Percentiles rank a stretch among this genome's conserved stretches.
phyloP scores from a whole-genome alignment of 2,888 invertebrate species.

The Elegia similella region DNA sequence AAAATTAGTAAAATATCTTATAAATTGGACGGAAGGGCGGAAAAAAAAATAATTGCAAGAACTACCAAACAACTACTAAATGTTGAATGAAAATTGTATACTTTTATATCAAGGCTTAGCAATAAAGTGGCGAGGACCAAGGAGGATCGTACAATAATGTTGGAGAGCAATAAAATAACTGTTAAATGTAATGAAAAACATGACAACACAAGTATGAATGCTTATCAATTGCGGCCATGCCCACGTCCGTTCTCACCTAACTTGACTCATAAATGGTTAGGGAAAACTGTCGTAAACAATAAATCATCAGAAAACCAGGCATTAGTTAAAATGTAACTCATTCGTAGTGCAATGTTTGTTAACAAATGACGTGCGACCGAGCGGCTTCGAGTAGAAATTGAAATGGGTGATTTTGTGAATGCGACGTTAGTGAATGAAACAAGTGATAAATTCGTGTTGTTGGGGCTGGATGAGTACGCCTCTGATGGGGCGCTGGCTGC shows the following conservation, averaged over 20 bases:
- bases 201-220: constrained; percentile 27
- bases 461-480: constrained; percentile 42
- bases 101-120: constrained; percentile 29
- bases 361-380: constrained; percentile 37
- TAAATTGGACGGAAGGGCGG: background rate
- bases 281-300: constrained; percentile 53
- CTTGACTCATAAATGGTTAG: constrained; percentile 58
- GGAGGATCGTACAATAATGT: constrained; percentile 34
- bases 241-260: constrained; percentile 43
- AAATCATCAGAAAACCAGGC: constrained; percentile 38
- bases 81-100: background rate
- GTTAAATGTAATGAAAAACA: constrained; percentile 20
- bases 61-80: background rate
- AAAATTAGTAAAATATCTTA: background rate
- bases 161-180: constrained; percentile 36
- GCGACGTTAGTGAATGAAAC: constrained; percentile 26
- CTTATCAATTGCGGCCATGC: constrained; percentile 47
- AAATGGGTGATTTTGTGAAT: constrained; percentile 39
- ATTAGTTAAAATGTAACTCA: constrained; percentile 45
- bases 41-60: background rate
- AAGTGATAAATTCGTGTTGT: constrained; percentile 29
- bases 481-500: constrained; percentile 52
- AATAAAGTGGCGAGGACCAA: constrained; percentile 32
- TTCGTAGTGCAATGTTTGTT: constrained; percentile 52
- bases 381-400: constrained; percentile 27